Evolutionary conservation across 2,888 invertebrate species (phyloP), one percentile per base, ranked within the genome.

Genomic region (Malacosoma neustria): DNA sequence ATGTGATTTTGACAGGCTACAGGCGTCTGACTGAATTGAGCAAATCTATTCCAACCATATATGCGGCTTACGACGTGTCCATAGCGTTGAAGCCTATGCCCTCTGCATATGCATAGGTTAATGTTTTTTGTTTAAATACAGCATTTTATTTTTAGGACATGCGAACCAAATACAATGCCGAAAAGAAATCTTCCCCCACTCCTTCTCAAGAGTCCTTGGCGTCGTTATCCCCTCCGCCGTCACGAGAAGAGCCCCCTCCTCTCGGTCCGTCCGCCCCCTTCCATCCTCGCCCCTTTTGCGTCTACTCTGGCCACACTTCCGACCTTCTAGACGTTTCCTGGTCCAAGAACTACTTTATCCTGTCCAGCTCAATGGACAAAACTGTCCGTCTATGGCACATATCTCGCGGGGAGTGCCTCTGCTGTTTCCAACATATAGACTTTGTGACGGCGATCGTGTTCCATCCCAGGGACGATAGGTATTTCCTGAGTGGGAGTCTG

Each of bases 401-500:
- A 44, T 97, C 98, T 0, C 87, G 99, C 29, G 93, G 95, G 57
- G 99, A 99, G 73, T 99, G 99, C 66, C 89, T 99, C 0, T 99
- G 99, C 69, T 98, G 98, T 67, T 99, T 99, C 80, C 98, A 99
- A 69, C 99, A 99, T 69, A 97, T 98, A 47, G 99, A 99, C 81
- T 99, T 99, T 72, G 99, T 99, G 37, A 99, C 99, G 0, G 98
- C 99, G 1, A 98, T 99, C 56, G 98, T 96, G 37, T 99, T 99
- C 74, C 98, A 99, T 81, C 99, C 99, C 1, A 88, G 94, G 38
- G 95, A 95, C 57, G 95, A 95, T 68, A 80, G 94, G 14, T 92
- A 98, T 74, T 99, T 99, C 77, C 85, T 99, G 29, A 98, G 98
- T 41, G 99, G 99, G 11, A 98, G 98, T 12, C 82, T 99, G 33